These are phyloP conservation scores for Trichechus manatus DNA, from an alignment of 2,113 vertebrate genomes.

Conservation along the genomic window DNA sequence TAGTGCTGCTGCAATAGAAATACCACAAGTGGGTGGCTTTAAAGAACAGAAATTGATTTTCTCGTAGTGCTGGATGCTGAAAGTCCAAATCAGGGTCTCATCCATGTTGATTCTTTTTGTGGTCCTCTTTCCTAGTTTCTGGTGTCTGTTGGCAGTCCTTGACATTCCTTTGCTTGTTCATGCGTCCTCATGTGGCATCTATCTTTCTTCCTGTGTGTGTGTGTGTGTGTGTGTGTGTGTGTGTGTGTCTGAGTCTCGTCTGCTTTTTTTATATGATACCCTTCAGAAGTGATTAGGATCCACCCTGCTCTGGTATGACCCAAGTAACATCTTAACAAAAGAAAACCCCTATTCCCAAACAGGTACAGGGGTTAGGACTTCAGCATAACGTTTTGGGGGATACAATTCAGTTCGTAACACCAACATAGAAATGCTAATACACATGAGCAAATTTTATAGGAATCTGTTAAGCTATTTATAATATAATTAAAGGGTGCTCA, in stretches of 20 bases:
- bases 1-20: background rate
- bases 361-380: too few species aligned
- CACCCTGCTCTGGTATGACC: background rate
- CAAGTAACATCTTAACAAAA: background rate
- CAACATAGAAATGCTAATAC: too few species aligned
- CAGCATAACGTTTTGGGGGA: background rate
- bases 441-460: accelerated
- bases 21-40: background rate
- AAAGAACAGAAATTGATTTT: background rate
- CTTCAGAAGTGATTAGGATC: background rate
- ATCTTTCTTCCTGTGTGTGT: background rate
- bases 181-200: background rate
- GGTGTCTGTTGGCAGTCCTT: background rate
- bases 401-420: too few species aligned
- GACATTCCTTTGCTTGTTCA: background rate
- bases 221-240: background rate
- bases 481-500: accelerated
- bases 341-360: too few species aligned
- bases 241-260: background rate
- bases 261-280: background rate
- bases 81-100: background rate
- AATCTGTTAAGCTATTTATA: accelerated
- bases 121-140: background rate
- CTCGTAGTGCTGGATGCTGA: background rate
- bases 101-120: background rate